Evolutionary conservation across 2,797 vertebrate species (phyloP).

Genomic region (Numenius phaeopus): DNA sequence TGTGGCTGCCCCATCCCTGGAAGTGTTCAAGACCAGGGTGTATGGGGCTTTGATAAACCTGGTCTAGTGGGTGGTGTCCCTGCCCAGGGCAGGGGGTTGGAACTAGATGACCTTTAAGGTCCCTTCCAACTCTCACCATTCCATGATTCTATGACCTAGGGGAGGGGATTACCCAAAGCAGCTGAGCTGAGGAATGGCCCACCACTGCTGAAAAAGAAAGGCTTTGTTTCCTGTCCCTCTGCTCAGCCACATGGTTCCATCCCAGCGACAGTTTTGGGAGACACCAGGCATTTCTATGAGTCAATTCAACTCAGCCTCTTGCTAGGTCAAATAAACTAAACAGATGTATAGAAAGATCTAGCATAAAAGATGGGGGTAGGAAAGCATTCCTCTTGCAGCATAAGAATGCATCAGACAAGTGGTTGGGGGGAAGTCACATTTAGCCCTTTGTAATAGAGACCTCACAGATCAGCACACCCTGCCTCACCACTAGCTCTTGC

Average conservation of each 20-base stretch:
- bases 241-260: neutral
- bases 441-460: no score
- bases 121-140: no score
- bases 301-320: neutral
- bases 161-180: neutral
- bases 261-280: neutral
- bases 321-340: no score
- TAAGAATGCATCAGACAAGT: neutral
- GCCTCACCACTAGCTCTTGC: neutral
- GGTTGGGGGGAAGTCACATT: no score
- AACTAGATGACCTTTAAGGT: no score
- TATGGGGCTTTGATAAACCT: no score
- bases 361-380: neutral
- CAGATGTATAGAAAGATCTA: neutral
- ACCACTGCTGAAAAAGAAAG: neutral
- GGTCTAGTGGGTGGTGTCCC: no score
- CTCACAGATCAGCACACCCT: neutral
- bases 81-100: no score
- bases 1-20: no score
- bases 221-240: neutral
- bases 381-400: neutral
- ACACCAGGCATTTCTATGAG: neutral
- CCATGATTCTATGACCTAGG: no score
- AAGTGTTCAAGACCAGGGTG: no score
- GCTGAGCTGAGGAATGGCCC: neutral